A percentile compares a stretch with the other conserved stretches of the same genome.
These are phyloP conservation scores for Thunnus albacares DNA, from an alignment of 2,797 vertebrate genomes.

Conservation along the genomic window DNA sequence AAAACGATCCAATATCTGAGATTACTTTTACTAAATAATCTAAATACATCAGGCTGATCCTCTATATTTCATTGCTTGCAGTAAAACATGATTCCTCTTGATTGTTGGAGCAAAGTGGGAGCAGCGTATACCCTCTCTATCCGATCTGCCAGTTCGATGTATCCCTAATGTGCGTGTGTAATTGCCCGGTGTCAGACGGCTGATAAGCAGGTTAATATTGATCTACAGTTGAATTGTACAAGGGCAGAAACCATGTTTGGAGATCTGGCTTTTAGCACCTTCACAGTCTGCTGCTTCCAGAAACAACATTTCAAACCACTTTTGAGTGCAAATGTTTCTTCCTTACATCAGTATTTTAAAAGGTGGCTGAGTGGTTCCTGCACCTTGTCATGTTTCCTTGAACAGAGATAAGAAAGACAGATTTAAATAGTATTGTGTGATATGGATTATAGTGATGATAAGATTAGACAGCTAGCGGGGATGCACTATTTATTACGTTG, in stretches of 20 bases:
- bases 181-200: conserved; percentile 56
- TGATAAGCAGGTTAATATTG: conserved; percentile 59
- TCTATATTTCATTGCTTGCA: not conserved
- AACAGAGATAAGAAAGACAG: not conserved
- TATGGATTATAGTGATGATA: too few relatives aligned
- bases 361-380: not conserved
- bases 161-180: conserved; percentile 46
- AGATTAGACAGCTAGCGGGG: too few relatives aligned
- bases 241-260: conserved; percentile 24
- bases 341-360: not conserved
- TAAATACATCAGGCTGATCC: not conserved
- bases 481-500: too few relatives aligned
- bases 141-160: conserved; percentile 22
- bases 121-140: conserved; percentile 15
- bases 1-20: conserved; percentile 19
- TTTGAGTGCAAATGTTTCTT: not conserved
- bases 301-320: not conserved
- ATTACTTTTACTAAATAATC: conserved; percentile 21
- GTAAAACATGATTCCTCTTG: conserved; percentile 9
- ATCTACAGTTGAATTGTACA: conserved; percentile 50
- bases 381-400: too few relatives aligned
- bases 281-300: not conserved
- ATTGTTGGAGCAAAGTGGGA: conserved; percentile 16
- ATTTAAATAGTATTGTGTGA: too few relatives aligned
- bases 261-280: conserved; percentile 22